A percentile compares a stretch with the other conserved stretches of the same genome.
phyloP scores from a whole-genome alignment of 2,888 invertebrate species.

The Cyclophora albipunctata region DNA sequence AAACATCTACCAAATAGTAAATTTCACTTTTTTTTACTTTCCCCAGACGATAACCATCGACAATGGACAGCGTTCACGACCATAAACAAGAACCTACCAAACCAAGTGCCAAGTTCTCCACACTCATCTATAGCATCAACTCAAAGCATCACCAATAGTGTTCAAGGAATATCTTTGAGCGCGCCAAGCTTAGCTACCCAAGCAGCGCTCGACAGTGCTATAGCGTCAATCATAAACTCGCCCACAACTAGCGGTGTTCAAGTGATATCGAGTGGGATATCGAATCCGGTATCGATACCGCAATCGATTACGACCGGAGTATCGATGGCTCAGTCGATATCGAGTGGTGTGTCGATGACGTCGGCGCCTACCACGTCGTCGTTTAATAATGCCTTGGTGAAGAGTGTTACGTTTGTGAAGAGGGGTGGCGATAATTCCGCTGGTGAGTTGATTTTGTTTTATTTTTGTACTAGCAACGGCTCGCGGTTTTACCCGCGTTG shows the following conservation, averaged over 20 bases:
- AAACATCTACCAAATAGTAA: no score
- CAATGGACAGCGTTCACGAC: slow-evolving; percentile 60
- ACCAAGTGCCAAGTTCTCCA: slow-evolving; percentile 44
- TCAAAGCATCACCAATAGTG: slow-evolving; percentile 55
- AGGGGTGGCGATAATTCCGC: slow-evolving; percentile 53
- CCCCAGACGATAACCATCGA: slow-evolving; percentile 52
- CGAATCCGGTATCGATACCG: slow-evolving; percentile 27
- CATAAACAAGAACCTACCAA: slow-evolving; percentile 38
- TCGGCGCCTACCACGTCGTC: slow-evolving; percentile 34
- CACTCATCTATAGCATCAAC: slow-evolving; percentile 39
- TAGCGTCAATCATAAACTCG: slow-evolving; percentile 63
- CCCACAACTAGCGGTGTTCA: slow-evolving; percentile 50
- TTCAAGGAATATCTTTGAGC: slow-evolving; percentile 58
- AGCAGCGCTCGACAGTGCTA: slow-evolving; percentile 57
- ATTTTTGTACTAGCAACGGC: no score
- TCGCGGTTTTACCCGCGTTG: no score
- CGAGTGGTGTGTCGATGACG: slow-evolving; percentile 13
- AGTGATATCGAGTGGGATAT: slow-evolving; percentile 58
- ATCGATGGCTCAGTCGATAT: slow-evolving; percentile 16
- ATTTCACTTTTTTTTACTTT: not conserved
- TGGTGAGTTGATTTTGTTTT: slow-evolving; percentile 38
- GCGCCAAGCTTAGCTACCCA: slow-evolving; percentile 50
- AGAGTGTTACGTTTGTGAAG: slow-evolving; percentile 64
- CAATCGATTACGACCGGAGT: slow-evolving; percentile 4
- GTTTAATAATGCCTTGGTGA: slow-evolving; percentile 45